Evolutionary conservation across 2,113 vertebrate species (phyloP), one percentile per base, ranked within the genome.

Genomic region (Panthera tigris): DNA sequence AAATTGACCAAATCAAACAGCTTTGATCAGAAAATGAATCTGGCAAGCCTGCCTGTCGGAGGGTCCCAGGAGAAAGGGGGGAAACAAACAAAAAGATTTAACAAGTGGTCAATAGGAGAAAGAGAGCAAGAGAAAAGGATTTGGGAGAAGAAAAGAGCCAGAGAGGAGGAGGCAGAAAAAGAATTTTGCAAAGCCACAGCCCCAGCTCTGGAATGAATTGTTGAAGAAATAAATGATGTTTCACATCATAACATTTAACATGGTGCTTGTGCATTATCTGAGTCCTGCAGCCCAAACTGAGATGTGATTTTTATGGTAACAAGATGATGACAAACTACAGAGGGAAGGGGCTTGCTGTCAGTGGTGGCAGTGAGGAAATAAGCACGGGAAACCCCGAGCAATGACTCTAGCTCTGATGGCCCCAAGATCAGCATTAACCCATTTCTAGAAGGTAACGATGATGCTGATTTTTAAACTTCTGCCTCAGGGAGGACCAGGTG

Each of bases 1-100:
- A 99, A 99, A 99, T 99, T 99, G 99, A 99, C 99, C 99, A 99
- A 99, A 99, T 99, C 99, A 99, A 99, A 99, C 99, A 99, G 99
- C 99, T 99, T 99, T 99, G 99, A 99, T 99, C 99, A 99, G 99
- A 99, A 99, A 99, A 99, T 99, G 99, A 99, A 99, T 99, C 99
- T 99, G 99, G 99, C 99, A 99, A 99, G 99, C 98, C 99, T 99
- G 99, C 99, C 99, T 99, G 99, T 99, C 99, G 99, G 98, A 97
- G 97, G 97, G 98, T 99, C 99, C 99, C 99, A 96, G 87, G 99
- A 99, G 99, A 99, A 99, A 98, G 99, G 98, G 97, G 99, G 99
- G 99, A 99, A 99, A 99, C 99, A 99, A 99, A 99, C 99, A 99
- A 99, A 99, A 99, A 99, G 99, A 99, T 99, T 99, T 99, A 99